Evolutionary conservation across 2,797 vertebrate genomes (phyloP).

Genomic region (Bovichtus variegatus): DNA sequence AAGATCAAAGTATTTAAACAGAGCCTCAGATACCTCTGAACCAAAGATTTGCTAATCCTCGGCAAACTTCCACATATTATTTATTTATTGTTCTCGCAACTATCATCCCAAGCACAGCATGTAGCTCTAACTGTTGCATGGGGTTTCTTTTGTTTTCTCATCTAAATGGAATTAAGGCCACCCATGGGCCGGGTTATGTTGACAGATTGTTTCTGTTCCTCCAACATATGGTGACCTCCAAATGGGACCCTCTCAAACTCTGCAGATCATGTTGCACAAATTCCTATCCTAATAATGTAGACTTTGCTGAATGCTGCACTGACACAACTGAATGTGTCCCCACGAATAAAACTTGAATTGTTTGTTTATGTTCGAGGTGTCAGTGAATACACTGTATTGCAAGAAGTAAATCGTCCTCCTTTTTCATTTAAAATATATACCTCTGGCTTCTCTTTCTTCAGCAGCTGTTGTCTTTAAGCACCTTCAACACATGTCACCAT

Average conservation of each 20-base stretch:
- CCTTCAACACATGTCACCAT: slow-evolving; percentile 11
- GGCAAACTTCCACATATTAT: slow-evolving; percentile 4
- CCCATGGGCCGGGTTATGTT: slow-evolving; percentile 63
- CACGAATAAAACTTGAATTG: slow-evolving; percentile 8
- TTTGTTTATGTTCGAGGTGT: background rate
- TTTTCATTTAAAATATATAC: slow-evolving; percentile 34
- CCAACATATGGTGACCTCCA: slow-evolving; percentile 78
- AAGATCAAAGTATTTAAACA: slow-evolving; percentile 24
- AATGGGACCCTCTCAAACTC: slow-evolving; percentile 56
- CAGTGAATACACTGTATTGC: slow-evolving; percentile 19
- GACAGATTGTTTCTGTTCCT: slow-evolving; percentile 75
- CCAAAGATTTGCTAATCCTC: background rate
- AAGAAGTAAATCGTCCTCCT: slow-evolving; percentile 8
- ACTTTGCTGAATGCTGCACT: slow-evolving; percentile 22
- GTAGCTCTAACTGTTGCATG: slow-evolving; percentile 46
- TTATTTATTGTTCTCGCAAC: slow-evolving; percentile 22
- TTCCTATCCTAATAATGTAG: slow-evolving; percentile 47
- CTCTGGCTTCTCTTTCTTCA: background rate
- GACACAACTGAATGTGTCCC: slow-evolving; percentile 15
- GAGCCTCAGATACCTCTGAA: slow-evolving; percentile 8
- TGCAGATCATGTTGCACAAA: slow-evolving; percentile 57
- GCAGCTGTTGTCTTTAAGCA: slow-evolving; percentile 16
- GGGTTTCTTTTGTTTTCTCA: slow-evolving; percentile 56
- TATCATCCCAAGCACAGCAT: slow-evolving; percentile 12
- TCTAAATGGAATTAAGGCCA: slow-evolving; percentile 70